Conservation (phyloP, 2,113 vertebrate species). For the Chloebia gouldiae region DNA sequence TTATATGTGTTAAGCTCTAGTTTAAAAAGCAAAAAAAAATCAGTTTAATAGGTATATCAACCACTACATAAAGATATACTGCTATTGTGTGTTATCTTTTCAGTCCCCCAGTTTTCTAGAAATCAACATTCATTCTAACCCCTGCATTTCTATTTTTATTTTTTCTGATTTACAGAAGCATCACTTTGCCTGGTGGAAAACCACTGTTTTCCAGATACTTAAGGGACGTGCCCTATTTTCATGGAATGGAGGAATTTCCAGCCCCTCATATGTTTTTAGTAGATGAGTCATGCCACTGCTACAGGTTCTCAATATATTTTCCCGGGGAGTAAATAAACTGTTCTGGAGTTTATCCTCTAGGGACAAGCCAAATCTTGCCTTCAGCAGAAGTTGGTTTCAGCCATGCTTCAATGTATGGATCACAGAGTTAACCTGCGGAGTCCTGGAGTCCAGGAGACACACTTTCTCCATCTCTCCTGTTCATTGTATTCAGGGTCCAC, state of each 20-base stretch:
- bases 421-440: background rate
- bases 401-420: background rate
- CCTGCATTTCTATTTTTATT: background rate
- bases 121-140: background rate
- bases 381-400: background rate
- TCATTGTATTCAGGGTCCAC: background rate
- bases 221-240: background rate
- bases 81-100: background rate
- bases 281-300: background rate
- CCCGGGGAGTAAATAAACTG: background rate
- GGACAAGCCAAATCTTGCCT: background rate
- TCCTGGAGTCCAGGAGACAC: background rate
- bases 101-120: background rate
- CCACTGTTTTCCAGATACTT: background rate
- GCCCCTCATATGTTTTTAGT: background rate
- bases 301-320: background rate
- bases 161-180: background rate
- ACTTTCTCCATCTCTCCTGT: background rate
- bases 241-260: background rate
- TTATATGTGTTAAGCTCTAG: background rate
- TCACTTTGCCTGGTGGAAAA: background rate
- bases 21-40: background rate
- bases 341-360: background rate
- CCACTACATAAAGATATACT: background rate
- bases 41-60: background rate